These are phyloP conservation scores for Eulithis testata DNA, from an alignment of 2,888 invertebrate species.

Conservation along the genomic window DNA sequence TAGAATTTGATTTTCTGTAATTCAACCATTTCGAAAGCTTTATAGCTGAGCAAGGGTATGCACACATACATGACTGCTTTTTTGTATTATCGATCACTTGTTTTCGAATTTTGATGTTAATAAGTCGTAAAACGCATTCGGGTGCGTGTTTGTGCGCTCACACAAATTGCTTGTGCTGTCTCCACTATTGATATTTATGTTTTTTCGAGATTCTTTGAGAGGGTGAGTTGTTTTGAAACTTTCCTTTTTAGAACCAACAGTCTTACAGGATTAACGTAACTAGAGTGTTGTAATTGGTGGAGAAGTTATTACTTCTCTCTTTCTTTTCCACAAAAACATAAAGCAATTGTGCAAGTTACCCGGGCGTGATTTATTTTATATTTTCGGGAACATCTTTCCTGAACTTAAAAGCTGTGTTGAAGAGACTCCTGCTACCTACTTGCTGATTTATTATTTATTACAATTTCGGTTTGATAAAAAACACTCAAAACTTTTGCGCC, in stretches of 20 bases:
- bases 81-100: slow-evolving; percentile 65
- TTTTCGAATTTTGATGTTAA: slow-evolving; percentile 60
- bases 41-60: background rate
- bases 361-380: slow-evolving; percentile 69
- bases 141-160: slow-evolving; percentile 60
- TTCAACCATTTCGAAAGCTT: slow-evolving; percentile 33
- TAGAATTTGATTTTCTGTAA: slow-evolving; percentile 53
- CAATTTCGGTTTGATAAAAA: slow-evolving; percentile 54
- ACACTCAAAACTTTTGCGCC: slow-evolving; percentile 51
- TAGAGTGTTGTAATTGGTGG: slow-evolving; percentile 77
- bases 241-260: slow-evolving; percentile 66
- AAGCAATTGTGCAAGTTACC: slow-evolving; percentile 71
- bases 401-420: slow-evolving; percentile 66
- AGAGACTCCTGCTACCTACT: slow-evolving; percentile 56
- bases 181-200: slow-evolving; percentile 78
- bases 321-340: slow-evolving; percentile 72
- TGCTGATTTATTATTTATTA: slow-evolving; percentile 65
- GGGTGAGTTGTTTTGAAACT: slow-evolving; percentile 74
- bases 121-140: slow-evolving; percentile 70
- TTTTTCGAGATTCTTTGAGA: slow-evolving; percentile 68
- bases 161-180: slow-evolving; percentile 59
- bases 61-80: slow-evolving; percentile 35
- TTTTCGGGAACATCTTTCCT: slow-evolving; percentile 63
- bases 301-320: slow-evolving; percentile 75
- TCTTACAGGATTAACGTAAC: slow-evolving; percentile 73